Percentiles rank a stretch among this genome's conserved stretches.
phyloP scores from a whole-genome alignment of 2,797 vertebrate genomes.

The Aphelocoma californica region DNA sequence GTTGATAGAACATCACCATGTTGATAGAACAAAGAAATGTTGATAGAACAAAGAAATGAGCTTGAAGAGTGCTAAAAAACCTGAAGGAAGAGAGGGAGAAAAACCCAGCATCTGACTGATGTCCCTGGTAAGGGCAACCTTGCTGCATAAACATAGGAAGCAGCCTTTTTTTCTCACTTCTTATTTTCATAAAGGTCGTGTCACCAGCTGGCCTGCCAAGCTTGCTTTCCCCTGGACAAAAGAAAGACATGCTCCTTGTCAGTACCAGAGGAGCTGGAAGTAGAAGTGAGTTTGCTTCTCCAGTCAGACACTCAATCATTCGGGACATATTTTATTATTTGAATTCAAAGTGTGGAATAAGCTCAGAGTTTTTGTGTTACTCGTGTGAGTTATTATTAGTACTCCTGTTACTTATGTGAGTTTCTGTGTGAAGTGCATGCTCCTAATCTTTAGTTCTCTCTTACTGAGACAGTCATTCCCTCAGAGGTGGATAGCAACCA shows the following conservation, averaged over 20 bases:
- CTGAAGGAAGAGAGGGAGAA: background rate
- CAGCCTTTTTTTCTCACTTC: background rate
- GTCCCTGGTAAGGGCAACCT: background rate
- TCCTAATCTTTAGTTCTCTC: slow-evolving; percentile 47
- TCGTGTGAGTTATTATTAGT: background rate
- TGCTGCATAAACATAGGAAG: slow-evolving; percentile 4
- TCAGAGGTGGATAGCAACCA: background rate
- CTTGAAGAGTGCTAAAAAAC: background rate
- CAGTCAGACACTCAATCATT: background rate
- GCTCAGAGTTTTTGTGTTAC: background rate
- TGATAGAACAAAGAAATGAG: background rate
- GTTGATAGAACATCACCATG: too few species aligned
- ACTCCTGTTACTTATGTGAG: background rate
- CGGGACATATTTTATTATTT: background rate
- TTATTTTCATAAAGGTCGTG: background rate
- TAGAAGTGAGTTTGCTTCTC: background rate
- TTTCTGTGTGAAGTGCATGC: background rate
- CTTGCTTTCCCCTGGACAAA: background rate
- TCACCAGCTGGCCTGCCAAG: background rate
- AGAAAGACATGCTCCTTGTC: background rate
- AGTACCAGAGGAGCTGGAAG: background rate
- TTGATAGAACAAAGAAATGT: background rate
- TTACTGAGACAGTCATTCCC: background rate
- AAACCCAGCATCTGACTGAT: background rate
- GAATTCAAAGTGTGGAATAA: background rate